These are phyloP conservation scores for Acanthis flammea DNA, from an alignment of 2,797 vertebrate genomes.

Conservation along the genomic window DNA sequence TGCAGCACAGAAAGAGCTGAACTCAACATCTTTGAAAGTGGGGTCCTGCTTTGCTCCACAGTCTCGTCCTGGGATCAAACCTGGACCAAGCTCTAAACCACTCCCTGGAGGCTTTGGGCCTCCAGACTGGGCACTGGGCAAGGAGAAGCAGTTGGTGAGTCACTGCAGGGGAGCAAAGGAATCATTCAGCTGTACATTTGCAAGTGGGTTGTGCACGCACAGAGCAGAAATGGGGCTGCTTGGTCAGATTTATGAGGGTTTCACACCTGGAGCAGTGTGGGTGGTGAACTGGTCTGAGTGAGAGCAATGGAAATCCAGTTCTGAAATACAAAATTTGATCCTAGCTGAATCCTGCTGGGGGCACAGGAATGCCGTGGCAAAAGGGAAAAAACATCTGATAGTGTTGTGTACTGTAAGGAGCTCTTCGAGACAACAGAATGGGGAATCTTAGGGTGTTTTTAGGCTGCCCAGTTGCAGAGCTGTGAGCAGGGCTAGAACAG, in stretches of 20 bases:
- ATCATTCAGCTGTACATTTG: background rate
- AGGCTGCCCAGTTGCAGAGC: accelerated
- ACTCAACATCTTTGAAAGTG: background rate
- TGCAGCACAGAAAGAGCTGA: background rate
- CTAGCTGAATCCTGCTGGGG: background rate
- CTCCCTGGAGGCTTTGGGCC: accelerated
- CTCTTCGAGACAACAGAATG: background rate
- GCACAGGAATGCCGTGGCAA: background rate
- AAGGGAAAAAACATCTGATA: background rate
- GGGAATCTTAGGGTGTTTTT: accelerated
- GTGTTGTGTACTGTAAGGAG: background rate
- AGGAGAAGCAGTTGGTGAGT: background rate
- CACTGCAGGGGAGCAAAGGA: background rate
- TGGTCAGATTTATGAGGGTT: background rate
- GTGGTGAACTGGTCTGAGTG: accelerated
- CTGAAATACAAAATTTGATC: background rate
- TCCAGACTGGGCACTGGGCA: accelerated
- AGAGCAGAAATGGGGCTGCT: background rate
- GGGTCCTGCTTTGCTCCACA: background rate
- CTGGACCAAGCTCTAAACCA: background rate
- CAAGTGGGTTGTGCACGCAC: background rate
- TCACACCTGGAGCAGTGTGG: accelerated
- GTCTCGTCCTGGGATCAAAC: background rate
- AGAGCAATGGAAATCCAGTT: background rate
- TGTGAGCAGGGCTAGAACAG: background rate